Evolutionary conservation across 2,888 invertebrate genomes (phyloP).

Genomic region (Polymixis lichenea): DNA sequence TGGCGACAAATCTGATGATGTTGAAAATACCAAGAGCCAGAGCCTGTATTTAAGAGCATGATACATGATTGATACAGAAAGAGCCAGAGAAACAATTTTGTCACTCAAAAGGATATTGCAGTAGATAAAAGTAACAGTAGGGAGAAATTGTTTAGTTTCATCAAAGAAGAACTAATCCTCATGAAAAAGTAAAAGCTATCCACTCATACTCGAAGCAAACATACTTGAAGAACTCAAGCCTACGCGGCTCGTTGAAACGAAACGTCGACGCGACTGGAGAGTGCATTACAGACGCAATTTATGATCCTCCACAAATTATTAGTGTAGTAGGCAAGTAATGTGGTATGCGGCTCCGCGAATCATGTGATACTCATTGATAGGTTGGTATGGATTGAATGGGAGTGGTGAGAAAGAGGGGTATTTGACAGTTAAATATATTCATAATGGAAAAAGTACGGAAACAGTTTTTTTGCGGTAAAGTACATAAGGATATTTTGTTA

Average conservation of each 20-base stretch:
- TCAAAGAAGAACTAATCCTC: background rate
- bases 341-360: constrained; percentile 46
- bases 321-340: constrained; percentile 43
- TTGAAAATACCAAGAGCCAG: background rate
- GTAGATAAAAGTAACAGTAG: background rate
- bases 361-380: constrained; percentile 30
- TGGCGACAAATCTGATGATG: background rate
- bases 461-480: background rate
- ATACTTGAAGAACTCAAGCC: constrained; percentile 39
- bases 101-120: background rate
- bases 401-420: background rate
- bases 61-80: background rate
- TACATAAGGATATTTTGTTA: background rate
- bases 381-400: constrained; percentile 1
- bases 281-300: constrained; percentile 49
- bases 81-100: background rate
- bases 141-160: background rate
- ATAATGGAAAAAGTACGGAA: background rate
- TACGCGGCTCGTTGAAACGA: constrained; percentile 48
- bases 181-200: constrained; percentile 19
- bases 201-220: constrained; percentile 13
- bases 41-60: background rate
- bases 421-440: background rate
- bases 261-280: constrained; percentile 45
- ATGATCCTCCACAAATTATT: constrained; percentile 45